A percentile compares a stretch with the other conserved stretches of the same genome.
phyloP scores from a whole-genome alignment of 2,888 invertebrate species.

The Cyaniris semiargus region DNA sequence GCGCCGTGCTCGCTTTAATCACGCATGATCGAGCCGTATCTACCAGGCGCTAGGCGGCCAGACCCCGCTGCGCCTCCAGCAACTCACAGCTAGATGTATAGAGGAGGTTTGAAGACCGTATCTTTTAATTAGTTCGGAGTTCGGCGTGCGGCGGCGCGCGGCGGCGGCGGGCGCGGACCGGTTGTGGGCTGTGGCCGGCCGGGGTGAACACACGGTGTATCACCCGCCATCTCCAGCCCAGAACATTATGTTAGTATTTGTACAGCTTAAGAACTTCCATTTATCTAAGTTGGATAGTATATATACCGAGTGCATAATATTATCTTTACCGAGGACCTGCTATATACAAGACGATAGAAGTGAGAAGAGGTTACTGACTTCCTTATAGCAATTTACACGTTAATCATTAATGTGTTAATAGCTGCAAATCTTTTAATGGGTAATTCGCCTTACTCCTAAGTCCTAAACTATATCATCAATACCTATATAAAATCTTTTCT shows the following conservation, averaged over 20 bases:
- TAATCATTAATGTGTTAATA: no score
- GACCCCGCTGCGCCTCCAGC: not conserved
- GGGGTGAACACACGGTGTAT: not conserved
- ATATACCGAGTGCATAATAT: not conserved
- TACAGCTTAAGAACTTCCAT: not conserved
- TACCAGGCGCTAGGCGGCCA: not conserved
- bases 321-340: not conserved
- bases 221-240: not conserved
- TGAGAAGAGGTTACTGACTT: no score
- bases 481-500: no score
- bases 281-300: not conserved
- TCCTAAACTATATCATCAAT: no score
- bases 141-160: not conserved
- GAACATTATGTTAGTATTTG: conserved; percentile 14
- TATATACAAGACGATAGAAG: not conserved
- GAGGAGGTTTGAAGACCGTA: conserved; percentile 21
- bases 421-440: no score
- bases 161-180: not conserved
- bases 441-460: no score
- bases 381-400: no score
- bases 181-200: not conserved
- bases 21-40: not conserved
- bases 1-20: not conserved
- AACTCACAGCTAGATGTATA: not conserved
- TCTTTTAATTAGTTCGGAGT: conserved; percentile 27